These are phyloP conservation scores for Eupsittula cactorum DNA, from an alignment of 2,113 vertebrate species.

Conservation along the genomic window DNA sequence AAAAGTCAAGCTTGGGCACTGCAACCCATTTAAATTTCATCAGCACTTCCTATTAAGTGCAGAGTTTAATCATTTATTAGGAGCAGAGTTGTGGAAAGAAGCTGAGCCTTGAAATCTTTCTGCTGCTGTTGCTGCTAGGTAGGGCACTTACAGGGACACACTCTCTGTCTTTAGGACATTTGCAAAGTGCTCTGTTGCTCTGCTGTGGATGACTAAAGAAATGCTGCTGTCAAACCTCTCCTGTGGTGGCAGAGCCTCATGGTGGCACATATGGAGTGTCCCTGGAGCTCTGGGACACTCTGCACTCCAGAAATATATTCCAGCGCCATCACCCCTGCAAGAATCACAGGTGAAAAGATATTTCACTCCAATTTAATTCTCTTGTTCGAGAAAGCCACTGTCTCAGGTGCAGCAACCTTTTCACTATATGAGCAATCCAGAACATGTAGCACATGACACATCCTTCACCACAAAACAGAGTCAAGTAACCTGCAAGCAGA, in stretches of 20 bases:
- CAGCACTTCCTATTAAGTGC: neutral
- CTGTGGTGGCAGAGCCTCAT: neutral
- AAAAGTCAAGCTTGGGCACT: neutral
- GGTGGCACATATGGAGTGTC: neutral
- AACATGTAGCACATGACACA: rapidly evolving
- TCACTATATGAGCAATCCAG: neutral
- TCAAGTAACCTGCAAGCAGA: neutral
- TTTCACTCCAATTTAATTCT: neutral
- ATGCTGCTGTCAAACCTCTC: neutral
- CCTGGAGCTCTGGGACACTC: neutral
- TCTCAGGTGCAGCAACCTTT: neutral
- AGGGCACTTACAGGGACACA: neutral
- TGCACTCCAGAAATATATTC: neutral
- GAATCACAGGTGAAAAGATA: neutral
- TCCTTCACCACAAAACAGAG: rapidly evolving
- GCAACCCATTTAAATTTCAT: slow-evolving; percentile 15
- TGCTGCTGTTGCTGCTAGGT: neutral
- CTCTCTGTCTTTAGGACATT: neutral
- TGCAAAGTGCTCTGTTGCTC: neutral
- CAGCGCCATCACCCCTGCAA: neutral
- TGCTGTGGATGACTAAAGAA: neutral
- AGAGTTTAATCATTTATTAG: slow-evolving; percentile 46
- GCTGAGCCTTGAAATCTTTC: neutral
- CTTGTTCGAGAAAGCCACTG: neutral
- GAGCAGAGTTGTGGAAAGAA: neutral